Conservation (phyloP, 2,888 invertebrate genomes). For the Archaeoteleia sp. region DNA sequence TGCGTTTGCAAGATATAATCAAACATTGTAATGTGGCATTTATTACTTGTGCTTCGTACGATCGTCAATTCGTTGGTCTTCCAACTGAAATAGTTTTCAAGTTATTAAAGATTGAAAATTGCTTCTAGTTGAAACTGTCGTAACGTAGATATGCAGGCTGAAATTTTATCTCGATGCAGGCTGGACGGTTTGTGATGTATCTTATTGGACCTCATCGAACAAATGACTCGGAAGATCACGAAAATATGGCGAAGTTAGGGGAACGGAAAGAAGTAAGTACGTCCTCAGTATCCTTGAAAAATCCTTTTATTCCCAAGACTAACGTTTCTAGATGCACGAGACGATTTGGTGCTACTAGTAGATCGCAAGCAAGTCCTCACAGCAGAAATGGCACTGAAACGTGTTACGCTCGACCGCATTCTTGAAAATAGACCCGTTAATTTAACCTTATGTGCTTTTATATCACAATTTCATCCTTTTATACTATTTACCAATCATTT, state of each 20-base stretch:
- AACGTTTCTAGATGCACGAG: constrained; percentile 24
- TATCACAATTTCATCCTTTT: too few relatives aligned
- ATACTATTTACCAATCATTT: too few relatives aligned
- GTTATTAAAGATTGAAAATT: too few relatives aligned
- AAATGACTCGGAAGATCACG: constrained; percentile 52
- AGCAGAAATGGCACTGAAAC: constrained; percentile 42
- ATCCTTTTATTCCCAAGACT: constrained; percentile 38
- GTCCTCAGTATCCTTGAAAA: constrained; percentile 27
- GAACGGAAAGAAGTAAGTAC: constrained; percentile 32
- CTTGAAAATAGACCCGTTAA: constrained; percentile 39
- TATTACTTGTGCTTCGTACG: too few relatives aligned
- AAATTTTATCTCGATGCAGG: background rate
- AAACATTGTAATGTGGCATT: too few relatives aligned
- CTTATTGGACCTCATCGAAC: constrained; percentile 44
- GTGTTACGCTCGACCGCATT: constrained; percentile 27
- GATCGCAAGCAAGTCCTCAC: constrained; percentile 41
- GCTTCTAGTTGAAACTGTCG: too few relatives aligned
- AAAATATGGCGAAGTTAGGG: constrained; percentile 47
- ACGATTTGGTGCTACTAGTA: constrained; percentile 24
- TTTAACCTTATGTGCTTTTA: constrained; percentile 22
- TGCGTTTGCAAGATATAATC: too few relatives aligned
- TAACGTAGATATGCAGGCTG: background rate
- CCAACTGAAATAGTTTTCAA: too few relatives aligned
- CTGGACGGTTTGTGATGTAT: constrained; percentile 12
- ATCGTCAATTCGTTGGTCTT: too few relatives aligned